A percentile compares a stretch with the other conserved stretches of the same genome.
These are phyloP conservation scores for Trichonephila clavipes DNA, from an alignment of 1,140 invertebrate genomes.

Conservation along the genomic window DNA sequence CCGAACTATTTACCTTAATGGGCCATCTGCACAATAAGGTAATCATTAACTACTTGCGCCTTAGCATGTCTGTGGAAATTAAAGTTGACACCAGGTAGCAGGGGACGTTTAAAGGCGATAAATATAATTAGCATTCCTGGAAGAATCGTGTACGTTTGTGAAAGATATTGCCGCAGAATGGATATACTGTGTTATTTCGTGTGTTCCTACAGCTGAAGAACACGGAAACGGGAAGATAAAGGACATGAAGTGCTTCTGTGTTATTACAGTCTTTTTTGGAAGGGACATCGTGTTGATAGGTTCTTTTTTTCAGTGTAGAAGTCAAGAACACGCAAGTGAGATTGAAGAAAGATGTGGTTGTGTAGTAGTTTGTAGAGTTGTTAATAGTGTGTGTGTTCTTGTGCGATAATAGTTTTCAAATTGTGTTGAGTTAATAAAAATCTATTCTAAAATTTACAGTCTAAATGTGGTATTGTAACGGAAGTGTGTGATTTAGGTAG, in stretches of 20 bases:
- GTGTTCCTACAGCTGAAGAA: background rate
- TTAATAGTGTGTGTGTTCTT: too few relatives aligned
- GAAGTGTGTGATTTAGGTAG: too few relatives aligned
- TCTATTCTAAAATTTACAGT: too few relatives aligned
- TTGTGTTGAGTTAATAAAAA: too few relatives aligned
- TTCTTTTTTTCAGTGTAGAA: background rate
- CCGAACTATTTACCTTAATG: constrained; percentile 8
- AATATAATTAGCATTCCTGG: constrained; percentile 13
- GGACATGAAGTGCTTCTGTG: background rate
- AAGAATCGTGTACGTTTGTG: constrained; percentile 1
- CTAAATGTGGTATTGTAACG: too few relatives aligned
- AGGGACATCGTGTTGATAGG: background rate
- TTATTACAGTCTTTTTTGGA: background rate
- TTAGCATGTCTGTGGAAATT: constrained; percentile 29
- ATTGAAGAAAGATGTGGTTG: background rate
- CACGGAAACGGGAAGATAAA: background rate
- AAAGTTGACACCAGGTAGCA: constrained; percentile 33
- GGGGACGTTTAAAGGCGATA: background rate
- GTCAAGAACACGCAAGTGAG: background rate
- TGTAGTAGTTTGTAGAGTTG: background rate
- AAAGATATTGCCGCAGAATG: background rate
- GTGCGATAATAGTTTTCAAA: too few relatives aligned
- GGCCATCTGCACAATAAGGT: background rate
- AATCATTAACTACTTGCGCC: constrained; percentile 8
- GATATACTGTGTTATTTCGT: constrained; percentile 9